These are phyloP conservation scores for Falcaria lacertinaria DNA, from an alignment of 2,888 invertebrate species.

Conservation along the genomic window DNA sequence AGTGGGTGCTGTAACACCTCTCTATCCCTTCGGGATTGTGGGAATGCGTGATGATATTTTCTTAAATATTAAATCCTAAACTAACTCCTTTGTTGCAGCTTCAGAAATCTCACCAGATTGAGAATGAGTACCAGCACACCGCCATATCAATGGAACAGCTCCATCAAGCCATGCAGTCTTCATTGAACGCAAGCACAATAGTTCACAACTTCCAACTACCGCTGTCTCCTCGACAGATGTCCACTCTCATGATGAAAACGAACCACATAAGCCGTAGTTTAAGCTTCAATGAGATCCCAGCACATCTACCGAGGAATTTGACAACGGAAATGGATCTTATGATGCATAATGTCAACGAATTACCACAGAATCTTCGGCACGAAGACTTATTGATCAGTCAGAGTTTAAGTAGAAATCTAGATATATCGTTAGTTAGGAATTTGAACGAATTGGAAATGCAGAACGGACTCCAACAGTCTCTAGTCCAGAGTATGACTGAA, in stretches of 20 bases:
- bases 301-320: constrained; percentile 47
- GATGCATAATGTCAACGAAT: constrained; percentile 40
- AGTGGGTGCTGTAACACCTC: no score
- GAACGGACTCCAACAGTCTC: constrained; percentile 34
- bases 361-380: constrained; percentile 33
- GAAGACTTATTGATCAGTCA: constrained; percentile 14
- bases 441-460: constrained; percentile 44
- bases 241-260: constrained; percentile 63
- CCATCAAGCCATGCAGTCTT: constrained; percentile 65
- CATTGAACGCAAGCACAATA: constrained; percentile 43
- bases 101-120: constrained; percentile 62
- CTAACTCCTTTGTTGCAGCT: constrained; percentile 49
- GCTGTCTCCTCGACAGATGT: constrained; percentile 65
- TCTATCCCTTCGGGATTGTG: no score
- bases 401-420: constrained; percentile 28
- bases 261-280: constrained; percentile 53
- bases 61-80: no score
- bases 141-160: constrained; percentile 68
- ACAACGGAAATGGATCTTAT: constrained; percentile 48
- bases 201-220: constrained; percentile 66
- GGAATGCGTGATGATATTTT: no score
- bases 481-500: constrained; percentile 49
- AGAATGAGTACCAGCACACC: constrained; percentile 59
- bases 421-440: constrained; percentile 20
- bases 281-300: constrained; percentile 59